A percentile compares a stretch with the other conserved stretches of the same genome.
These are phyloP conservation scores for Melanocharis versteri DNA, from an alignment of 2,113 vertebrate species.

Conservation along the genomic window DNA sequence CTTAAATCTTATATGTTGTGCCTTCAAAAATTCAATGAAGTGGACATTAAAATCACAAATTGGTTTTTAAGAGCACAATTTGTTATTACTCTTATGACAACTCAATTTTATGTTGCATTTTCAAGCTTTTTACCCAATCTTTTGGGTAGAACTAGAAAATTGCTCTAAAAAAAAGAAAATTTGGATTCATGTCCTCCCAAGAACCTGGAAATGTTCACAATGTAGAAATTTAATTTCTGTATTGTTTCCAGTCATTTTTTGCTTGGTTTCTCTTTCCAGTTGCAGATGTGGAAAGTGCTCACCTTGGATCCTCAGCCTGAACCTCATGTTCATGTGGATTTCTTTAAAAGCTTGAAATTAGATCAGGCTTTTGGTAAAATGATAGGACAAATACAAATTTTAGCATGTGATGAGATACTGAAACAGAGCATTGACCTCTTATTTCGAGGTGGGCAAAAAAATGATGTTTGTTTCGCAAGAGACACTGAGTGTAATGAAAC, in stretches of 20 bases:
- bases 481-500: background rate
- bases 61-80: background rate
- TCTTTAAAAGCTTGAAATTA: background rate
- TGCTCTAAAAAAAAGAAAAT: background rate
- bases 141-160: background rate
- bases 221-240: background rate
- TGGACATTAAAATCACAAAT: background rate
- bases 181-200: background rate
- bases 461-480: background rate
- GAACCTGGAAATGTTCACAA: background rate
- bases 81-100: background rate
- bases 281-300: background rate
- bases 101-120: background rate
- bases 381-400: background rate
- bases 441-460: background rate
- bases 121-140: background rate
- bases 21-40: background rate
- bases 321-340: background rate
- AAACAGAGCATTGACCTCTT: background rate
- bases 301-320: background rate
- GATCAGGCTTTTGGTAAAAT: background rate
- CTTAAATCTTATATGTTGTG: background rate
- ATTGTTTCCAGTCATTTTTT: background rate
- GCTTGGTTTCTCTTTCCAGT: background rate
- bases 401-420: background rate